These are phyloP conservation scores for Aphodius granarius DNA, from an alignment of 2,888 invertebrate genomes.

Conservation along the genomic window DNA sequence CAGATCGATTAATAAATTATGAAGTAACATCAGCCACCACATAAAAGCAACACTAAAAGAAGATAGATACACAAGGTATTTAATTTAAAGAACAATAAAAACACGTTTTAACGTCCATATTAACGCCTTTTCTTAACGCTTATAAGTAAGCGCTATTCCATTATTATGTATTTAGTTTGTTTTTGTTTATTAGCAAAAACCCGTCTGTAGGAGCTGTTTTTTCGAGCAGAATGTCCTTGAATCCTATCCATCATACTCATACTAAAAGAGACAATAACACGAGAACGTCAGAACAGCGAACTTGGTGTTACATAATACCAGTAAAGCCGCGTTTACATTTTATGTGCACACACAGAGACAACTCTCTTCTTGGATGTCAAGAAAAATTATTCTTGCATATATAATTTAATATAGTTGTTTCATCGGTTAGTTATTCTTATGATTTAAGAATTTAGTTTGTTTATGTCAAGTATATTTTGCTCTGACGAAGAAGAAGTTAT, in stretches of 20 bases:
- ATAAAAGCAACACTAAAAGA: too few species aligned
- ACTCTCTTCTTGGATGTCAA: too few species aligned
- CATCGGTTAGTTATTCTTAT: too few species aligned
- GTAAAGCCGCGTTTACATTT: not conserved
- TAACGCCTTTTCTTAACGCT: not conserved
- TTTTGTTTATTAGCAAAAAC: not conserved
- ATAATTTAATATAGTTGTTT: too few species aligned
- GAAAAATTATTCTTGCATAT: too few species aligned
- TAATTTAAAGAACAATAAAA: not conserved
- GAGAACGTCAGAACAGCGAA: not conserved
- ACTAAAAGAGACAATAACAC: not conserved
- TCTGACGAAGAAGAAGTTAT: too few species aligned
- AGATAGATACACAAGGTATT: not conserved
- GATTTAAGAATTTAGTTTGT: too few species aligned
- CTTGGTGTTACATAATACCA: not conserved
- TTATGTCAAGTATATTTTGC: too few species aligned
- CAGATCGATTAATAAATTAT: not conserved
- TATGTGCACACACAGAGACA: too few species aligned
- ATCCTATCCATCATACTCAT: not conserved
- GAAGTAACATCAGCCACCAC: too few species aligned
- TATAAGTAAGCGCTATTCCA: not conserved
- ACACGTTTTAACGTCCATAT: not conserved
- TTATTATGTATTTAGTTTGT: not conserved
- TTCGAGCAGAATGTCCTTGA: not conserved
- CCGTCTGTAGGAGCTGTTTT: not conserved